These are phyloP conservation scores for Maccullochella peelii DNA, from an alignment of 2,113 vertebrate species.

Conservation along the genomic window DNA sequence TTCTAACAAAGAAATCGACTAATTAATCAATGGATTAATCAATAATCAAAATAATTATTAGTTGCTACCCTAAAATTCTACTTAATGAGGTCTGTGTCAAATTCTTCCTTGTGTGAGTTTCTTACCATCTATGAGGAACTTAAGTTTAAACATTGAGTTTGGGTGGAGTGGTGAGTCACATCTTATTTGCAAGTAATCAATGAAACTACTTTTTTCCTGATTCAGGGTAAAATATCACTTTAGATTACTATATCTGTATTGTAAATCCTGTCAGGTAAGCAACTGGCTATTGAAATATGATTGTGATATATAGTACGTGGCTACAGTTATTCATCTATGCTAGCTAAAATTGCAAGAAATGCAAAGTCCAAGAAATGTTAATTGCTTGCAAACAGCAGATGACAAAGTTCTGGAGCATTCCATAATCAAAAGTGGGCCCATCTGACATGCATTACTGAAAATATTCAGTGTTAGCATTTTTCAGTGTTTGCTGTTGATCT, in stretches of 20 bases:
- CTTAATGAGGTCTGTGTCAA: not conserved
- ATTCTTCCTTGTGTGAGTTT: not conserved
- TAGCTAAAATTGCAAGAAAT: not conserved
- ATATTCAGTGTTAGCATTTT: conserved; percentile 53
- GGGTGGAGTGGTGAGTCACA: not conserved
- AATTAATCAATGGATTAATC: not conserved
- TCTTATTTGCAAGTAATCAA: not conserved
- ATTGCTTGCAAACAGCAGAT: conserved; percentile 29
- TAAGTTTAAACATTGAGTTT: not conserved
- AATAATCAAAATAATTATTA: too few species aligned
- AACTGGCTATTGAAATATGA: conserved; percentile 7
- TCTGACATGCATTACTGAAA: conserved; percentile 33
- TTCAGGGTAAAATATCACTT: not conserved
- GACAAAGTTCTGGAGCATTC: conserved; percentile 31
- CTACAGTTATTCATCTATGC: conserved; percentile 43
- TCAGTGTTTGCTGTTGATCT: conserved; percentile 49
- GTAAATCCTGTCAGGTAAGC: conserved; percentile 8
- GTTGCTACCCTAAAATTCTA: not conserved
- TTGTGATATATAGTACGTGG: not conserved
- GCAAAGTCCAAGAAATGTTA: not conserved
- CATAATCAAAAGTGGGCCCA: conserved; percentile 32
- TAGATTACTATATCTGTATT: conserved; percentile 14
- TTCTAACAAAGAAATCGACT: too few species aligned
- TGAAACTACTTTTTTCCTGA: not conserved
- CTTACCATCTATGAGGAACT: not conserved